phyloP scores from a whole-genome alignment of 64 coral and sea anemone genomes.

The Astreopora myriophthalma region DNA sequence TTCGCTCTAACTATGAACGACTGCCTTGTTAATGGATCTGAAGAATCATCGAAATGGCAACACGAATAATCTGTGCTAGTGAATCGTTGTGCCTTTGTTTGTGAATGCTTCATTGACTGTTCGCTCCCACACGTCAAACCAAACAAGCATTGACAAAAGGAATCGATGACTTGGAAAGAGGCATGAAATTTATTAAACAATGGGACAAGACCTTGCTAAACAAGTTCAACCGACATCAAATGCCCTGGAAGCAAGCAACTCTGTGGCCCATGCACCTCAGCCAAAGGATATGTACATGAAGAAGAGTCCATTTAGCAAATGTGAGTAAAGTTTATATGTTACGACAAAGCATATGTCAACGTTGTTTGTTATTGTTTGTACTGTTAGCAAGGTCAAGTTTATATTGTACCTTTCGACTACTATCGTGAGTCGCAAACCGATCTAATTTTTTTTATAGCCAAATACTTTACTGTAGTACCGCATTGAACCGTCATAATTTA shows the following conservation, averaged over 20 bases:
- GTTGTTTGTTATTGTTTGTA: neutral
- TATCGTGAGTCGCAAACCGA: too few relatives aligned
- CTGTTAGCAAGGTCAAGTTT: too few relatives aligned
- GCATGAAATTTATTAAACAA: neutral
- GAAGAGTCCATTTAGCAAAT: slow-evolving; percentile 6
- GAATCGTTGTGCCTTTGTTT: too few relatives aligned
- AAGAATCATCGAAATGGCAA: neutral
- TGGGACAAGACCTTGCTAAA: slow-evolving; percentile 34
- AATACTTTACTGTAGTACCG: too few relatives aligned
- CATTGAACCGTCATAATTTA: too few relatives aligned
- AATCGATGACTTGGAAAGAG: neutral
- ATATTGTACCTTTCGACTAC: too few relatives aligned
- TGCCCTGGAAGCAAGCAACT: neutral
- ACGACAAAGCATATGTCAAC: neutral
- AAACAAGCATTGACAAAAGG: neutral
- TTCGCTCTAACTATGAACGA: neutral
- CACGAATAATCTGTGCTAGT: neutral
- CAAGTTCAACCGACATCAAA: slow-evolving; percentile 13
- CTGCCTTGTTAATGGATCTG: neutral
- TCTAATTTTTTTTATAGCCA: too few relatives aligned
- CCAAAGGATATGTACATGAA: slow-evolving; percentile 10
- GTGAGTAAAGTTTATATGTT: slow-evolving; percentile 3
- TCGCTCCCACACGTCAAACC: too few relatives aligned
- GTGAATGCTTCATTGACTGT: too few relatives aligned
- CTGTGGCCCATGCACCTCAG: neutral